Evolutionary conservation across 2,888 invertebrate genomes (phyloP).

Genomic region (Cosmorhoe ocellata): DNA sequence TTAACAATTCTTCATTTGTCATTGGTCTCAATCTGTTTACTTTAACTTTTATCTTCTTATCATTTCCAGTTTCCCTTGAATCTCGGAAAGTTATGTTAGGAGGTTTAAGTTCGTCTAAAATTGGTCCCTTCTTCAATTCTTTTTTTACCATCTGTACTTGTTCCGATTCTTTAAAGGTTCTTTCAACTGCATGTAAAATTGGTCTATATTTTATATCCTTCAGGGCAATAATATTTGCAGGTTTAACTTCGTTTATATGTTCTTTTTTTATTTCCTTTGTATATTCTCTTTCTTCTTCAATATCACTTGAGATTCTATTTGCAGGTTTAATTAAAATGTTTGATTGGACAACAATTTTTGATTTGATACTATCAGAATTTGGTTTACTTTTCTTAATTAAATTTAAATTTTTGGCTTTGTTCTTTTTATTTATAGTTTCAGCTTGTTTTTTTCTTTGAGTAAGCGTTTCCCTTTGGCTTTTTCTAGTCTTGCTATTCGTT

Average conservation of each 20-base stretch:
- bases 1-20: no score
- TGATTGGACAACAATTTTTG: constrained; percentile 4
- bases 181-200: constrained; percentile 3
- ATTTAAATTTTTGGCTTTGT: constrained; percentile 4
- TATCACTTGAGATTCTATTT: not conserved
- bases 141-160: constrained; percentile 27
- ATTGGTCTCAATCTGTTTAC: no score
- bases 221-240: constrained; percentile 18
- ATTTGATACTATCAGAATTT: constrained; percentile 3
- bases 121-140: constrained; percentile 12
- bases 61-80: constrained; percentile 21
- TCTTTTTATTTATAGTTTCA: not conserved
- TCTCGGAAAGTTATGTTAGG: constrained; percentile 25
- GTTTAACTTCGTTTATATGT: constrained; percentile 32
- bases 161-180: constrained; percentile 5
- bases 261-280: constrained; percentile 31
- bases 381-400: constrained; percentile 3
- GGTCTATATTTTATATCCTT: no score
- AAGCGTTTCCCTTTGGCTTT: not conserved
- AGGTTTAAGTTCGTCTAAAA: constrained; percentile 29
- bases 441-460: not conserved
- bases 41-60: no score
- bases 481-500: constrained; percentile 1
- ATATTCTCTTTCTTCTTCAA: not conserved
- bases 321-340: constrained; percentile 1